Evolutionary conservation across 1,140 invertebrate species (phyloP), one percentile per base, ranked within the genome.

Genomic region (Anastatus disparis): DNA sequence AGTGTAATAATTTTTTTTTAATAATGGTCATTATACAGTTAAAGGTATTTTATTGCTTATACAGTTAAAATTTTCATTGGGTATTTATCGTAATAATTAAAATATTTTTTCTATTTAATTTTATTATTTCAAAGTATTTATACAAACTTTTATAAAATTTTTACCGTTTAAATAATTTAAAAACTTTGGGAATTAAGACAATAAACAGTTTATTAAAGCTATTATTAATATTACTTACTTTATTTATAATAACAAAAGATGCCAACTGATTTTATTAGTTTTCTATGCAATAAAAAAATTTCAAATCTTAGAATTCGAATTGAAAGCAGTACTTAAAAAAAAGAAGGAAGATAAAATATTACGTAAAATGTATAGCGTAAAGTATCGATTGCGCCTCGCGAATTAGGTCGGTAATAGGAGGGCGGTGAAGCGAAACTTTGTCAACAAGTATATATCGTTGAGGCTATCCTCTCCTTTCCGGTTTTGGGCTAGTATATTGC

Each of bases 401-500:
- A 52, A 52, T 52, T 13, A 6, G 22, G 13, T 15, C 15, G 10
- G 20, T 3, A 13, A 59, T 46, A 24, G 27, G 17, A n/a, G 27
- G 2, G 15, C 22, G 7, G 13, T 53, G 22, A 22, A 53, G 46
- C n/a, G 26, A 13, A 62, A 55, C 59, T 62, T 70, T 62, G 67
- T 70, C 58, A 62, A 62, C 58, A 31, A 61, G 46, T n/a, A n/a
- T n/a, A n/a, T n/a, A n/a, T 38, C 8, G 24, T 40, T 27, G 31
- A 35, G 31, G 31, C 10, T 35, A 35, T 20, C 44, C 15, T 61
- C 31, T 62, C 46, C 12, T 59, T 61, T 26, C n/a, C 42, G 42
- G 46, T n/a, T 35, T 44, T 20, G 20, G 22, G 20, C 22, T 22
- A 44, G 26, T 46, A 15, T 31, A 63, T 62, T 56, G 61, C 27